These are phyloP conservation scores for Myrmecobius fasciatus DNA, from an alignment of 2,113 vertebrate genomes.

Conservation along the genomic window DNA sequence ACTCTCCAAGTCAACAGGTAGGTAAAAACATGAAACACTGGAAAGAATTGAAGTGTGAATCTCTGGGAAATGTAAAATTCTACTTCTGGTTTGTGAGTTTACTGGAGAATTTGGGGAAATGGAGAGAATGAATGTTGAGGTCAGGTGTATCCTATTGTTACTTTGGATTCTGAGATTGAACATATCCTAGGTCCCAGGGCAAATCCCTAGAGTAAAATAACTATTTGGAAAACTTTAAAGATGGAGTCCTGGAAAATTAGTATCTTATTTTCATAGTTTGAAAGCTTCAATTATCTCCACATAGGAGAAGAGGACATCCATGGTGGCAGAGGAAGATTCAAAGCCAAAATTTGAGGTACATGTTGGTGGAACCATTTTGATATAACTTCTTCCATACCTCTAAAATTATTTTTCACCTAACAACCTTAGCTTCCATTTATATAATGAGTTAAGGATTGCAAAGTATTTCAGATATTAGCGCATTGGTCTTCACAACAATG, in stretches of 20 bases:
- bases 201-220: neutral
- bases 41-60: neutral
- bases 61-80: neutral
- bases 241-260: neutral
- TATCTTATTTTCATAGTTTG: neutral
- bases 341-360: neutral
- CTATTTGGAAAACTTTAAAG: neutral
- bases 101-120: neutral
- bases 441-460: too few species aligned
- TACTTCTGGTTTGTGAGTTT: neutral
- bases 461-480: neutral
- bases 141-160: neutral
- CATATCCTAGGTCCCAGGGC: neutral
- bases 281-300: neutral
- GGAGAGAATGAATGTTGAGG: neutral
- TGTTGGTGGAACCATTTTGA: neutral
- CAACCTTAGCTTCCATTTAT: neutral
- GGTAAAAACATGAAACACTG: neutral
- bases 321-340: neutral
- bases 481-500: neutral
- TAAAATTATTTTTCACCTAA: neutral
- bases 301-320: neutral
- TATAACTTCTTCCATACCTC: neutral
- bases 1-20: neutral
- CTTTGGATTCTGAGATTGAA: neutral